Percentiles rank a stretch among this genome's conserved stretches.
Evolutionary conservation across 1,140 invertebrate species (phyloP).

Genomic region (Plectrocnemia conspersa): DNA sequence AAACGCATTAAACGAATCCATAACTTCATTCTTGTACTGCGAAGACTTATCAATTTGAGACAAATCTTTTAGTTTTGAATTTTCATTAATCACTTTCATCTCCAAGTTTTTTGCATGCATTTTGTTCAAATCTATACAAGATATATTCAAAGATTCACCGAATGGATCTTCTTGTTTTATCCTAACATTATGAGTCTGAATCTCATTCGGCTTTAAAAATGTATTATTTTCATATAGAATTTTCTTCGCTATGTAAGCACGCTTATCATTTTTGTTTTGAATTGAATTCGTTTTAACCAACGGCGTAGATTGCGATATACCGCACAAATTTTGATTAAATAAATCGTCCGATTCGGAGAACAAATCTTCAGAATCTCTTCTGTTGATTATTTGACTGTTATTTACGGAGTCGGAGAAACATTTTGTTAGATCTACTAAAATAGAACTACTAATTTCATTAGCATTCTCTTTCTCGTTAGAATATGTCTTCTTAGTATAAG

Average conservation of each 20-base stretch:
- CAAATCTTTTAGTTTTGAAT: conserved; percentile 12
- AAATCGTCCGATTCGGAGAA: conserved; percentile 2
- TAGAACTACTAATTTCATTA: neutral
- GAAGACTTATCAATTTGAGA: conserved; percentile 14
- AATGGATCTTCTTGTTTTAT: neutral
- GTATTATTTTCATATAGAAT: neutral
- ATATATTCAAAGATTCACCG: conserved; percentile 1
- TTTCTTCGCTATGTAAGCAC: neutral
- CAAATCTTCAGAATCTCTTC: conserved; percentile 8
- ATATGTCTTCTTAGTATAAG: no score
- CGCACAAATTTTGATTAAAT: neutral
- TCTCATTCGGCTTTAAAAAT: neutral
- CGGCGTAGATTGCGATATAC: conserved; percentile 4
- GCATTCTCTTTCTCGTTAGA: no score
- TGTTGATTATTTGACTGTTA: neutral
- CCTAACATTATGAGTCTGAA: neutral
- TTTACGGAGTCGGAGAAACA: conserved; percentile 1
- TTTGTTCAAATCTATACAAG: conserved; percentile 4
- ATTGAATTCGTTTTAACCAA: neutral
- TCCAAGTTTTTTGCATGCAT: conserved; percentile 17
- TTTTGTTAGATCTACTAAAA: conserved; percentile 6
- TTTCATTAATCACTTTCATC: conserved; percentile 12
- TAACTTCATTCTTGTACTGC: conserved; percentile 20
- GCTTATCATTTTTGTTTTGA: neutral
- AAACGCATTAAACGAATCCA: conserved; percentile 20